These are phyloP conservation scores for Rhingia campestris DNA, from an alignment of 2,888 invertebrate genomes.

Conservation along the genomic window DNA sequence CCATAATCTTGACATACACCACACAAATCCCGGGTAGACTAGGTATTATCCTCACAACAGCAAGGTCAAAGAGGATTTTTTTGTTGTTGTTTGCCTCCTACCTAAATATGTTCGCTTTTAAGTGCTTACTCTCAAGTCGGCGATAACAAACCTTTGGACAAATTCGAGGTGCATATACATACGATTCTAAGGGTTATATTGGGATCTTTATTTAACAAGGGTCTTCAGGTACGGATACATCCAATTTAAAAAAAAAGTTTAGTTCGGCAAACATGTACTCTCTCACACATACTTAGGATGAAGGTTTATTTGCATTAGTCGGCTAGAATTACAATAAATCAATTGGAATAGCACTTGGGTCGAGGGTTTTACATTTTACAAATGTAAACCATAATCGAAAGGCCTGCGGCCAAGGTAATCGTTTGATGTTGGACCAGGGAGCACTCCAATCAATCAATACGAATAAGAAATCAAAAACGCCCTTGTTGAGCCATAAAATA, in stretches of 20 bases:
- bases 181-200: conserved; percentile 20
- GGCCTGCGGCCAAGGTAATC: conserved; percentile 14
- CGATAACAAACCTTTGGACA: conserved; percentile 48
- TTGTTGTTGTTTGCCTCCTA: background rate
- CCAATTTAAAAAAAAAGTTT: conserved; percentile 22
- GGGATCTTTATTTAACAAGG: conserved; percentile 17
- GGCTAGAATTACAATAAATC: background rate
- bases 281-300: background rate
- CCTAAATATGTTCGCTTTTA: background rate
- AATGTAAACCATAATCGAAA: conserved; percentile 19
- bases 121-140: conserved; percentile 10
- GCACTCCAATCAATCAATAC: conserved; percentile 66
- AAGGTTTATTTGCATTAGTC: conserved; percentile 22
- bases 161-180: conserved; percentile 19
- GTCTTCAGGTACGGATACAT: conserved; percentile 9
- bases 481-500: conserved; percentile 61
- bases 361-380: background rate
- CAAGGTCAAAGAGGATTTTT: conserved; percentile 43
- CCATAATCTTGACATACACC: conserved; percentile 53
- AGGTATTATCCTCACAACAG: background rate
- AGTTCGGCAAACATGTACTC: conserved; percentile 16
- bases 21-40: conserved; percentile 10
- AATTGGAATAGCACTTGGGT: background rate
- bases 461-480: conserved; percentile 64
- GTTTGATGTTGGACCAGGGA: conserved; percentile 34